phyloP scores from a whole-genome alignment of 2,888 invertebrate species.

The Scaptomyza flava region DNA sequence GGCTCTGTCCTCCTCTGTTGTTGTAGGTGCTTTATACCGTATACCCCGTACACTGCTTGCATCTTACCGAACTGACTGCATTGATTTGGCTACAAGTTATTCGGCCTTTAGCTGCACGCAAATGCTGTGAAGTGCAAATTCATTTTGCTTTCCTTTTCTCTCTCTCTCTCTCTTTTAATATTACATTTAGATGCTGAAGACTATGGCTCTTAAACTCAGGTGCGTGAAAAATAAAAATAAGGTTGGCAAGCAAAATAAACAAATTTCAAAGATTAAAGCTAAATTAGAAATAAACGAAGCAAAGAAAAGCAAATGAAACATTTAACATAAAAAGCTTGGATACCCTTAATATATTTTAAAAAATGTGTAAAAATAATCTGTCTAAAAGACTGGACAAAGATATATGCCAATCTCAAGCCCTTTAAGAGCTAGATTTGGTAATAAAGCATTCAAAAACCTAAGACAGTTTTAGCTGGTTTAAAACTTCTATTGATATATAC shows the following conservation, averaged over 20 bases:
- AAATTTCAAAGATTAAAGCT: not conserved
- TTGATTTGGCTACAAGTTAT: slow-evolving; percentile 29
- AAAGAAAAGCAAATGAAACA: not conserved
- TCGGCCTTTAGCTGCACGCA: slow-evolving; percentile 15
- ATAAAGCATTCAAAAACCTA: no score
- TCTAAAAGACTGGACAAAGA: no score
- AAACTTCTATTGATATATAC: no score
- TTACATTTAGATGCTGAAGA: slow-evolving; percentile 8
- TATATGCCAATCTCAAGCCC: no score
- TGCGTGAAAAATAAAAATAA: not conserved
- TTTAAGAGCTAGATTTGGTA: no score
- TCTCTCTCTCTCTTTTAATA: not conserved
- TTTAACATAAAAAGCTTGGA: not conserved
- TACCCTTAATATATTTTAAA: no score
- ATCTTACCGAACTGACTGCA: slow-evolving; percentile 13
- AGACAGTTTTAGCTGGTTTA: no score
- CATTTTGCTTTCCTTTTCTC: not conserved
- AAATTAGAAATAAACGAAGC: not conserved
- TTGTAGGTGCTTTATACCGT: slow-evolving; percentile 28
- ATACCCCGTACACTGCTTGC: not conserved
- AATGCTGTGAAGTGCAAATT: slow-evolving; percentile 11
- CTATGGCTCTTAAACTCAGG: slow-evolving; percentile 1
- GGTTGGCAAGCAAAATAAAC: slow-evolving; percentile 4
- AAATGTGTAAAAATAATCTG: no score
- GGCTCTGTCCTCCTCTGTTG: not conserved